Evolutionary conservation across 2,888 invertebrate genomes (phyloP).

Genomic region (Acanthoscelides obtectus): DNA sequence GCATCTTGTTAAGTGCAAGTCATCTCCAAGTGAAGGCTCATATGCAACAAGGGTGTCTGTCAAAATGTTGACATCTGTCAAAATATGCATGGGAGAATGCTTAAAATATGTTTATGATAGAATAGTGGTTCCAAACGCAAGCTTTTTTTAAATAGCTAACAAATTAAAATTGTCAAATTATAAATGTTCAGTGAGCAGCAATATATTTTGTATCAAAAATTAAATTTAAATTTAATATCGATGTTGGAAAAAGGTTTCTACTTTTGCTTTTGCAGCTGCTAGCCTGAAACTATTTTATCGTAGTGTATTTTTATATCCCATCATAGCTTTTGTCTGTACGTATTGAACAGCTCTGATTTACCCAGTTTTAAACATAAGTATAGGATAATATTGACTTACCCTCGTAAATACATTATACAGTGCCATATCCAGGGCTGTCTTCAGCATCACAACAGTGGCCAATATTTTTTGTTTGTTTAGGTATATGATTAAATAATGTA

Average conservation of each 20-base stretch:
- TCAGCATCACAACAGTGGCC: not conserved
- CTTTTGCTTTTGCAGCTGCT: no score
- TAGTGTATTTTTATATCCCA: not conserved
- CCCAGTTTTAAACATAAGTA: not conserved
- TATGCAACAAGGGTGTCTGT: not conserved
- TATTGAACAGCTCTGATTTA: not conserved
- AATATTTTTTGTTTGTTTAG: not conserved
- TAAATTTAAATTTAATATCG: no score
- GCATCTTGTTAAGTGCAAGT: not conserved
- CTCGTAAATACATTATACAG: slow-evolving; percentile 11
- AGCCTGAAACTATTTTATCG: not conserved
- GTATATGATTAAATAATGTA: not conserved
- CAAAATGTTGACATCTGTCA: not conserved
- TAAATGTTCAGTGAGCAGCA: no score
- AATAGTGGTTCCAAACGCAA: not conserved
- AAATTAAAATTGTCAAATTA: no score
- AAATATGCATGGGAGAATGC: not conserved
- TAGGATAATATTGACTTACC: slow-evolving; percentile 7
- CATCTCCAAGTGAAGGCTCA: not conserved
- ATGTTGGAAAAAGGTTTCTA: no score
- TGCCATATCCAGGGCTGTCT: not conserved
- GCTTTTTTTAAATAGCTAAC: no score
- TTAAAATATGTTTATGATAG: not conserved
- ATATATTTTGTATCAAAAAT: no score
- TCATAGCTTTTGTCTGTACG: not conserved